A percentile compares a stretch with the other conserved stretches of the same genome.
phyloP scores from a whole-genome alignment of 2,888 invertebrate species.

The Hololepta plana region DNA sequence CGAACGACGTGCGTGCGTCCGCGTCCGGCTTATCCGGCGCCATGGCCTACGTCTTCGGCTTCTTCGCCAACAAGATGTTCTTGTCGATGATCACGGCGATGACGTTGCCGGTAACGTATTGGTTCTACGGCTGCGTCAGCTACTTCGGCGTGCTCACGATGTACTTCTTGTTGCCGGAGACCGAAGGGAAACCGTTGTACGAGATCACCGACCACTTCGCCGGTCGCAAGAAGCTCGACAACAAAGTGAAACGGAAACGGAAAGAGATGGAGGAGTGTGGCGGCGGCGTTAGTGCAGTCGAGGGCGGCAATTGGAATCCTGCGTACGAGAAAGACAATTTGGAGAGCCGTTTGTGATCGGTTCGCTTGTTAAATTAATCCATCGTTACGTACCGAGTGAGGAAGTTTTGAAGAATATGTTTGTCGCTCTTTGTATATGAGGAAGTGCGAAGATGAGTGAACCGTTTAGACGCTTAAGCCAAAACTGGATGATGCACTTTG shows the following conservation, averaged over 20 bases:
- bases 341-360: too few relatives aligned
- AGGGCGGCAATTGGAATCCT: too few relatives aligned
- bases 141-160: slow-evolving; percentile 43
- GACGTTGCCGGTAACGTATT: slow-evolving; percentile 53
- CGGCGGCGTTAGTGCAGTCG: too few relatives aligned
- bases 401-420: too few relatives aligned
- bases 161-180: slow-evolving; percentile 59
- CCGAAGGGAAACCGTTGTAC: slow-evolving; percentile 55
- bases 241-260: slow-evolving; percentile 29
- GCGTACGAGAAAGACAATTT: too few relatives aligned
- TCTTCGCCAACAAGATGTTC: slow-evolving; percentile 56
- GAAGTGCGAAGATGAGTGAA: too few relatives aligned
- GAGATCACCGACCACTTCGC: slow-evolving; percentile 56
- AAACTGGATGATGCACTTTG: too few relatives aligned
- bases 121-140: slow-evolving; percentile 45
- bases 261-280: too few relatives aligned
- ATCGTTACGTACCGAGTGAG: too few relatives aligned
- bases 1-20: slow-evolving; percentile 45
- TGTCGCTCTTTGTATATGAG: too few relatives aligned
- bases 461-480: too few relatives aligned
- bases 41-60: slow-evolving; percentile 57
- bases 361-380: too few relatives aligned
- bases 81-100: slow-evolving; percentile 41
- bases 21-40: slow-evolving; percentile 59
- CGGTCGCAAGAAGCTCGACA: slow-evolving; percentile 33